Evolutionary conservation across 2,888 invertebrate genomes (phyloP), one percentile per base, ranked within the genome.

Genomic region (Aphidoletes aphidimyza): DNA sequence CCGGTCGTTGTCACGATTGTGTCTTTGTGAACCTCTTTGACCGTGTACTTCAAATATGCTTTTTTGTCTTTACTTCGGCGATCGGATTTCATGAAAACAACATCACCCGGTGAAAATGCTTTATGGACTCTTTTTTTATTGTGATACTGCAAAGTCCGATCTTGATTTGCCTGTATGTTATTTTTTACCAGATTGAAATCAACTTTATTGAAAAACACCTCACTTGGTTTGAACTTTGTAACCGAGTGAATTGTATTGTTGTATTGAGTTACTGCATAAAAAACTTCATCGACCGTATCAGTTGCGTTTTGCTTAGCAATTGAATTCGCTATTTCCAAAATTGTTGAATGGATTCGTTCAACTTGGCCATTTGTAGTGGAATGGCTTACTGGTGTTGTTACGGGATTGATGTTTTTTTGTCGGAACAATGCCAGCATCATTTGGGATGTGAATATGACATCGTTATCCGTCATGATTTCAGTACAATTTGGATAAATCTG

Each of bases 201-300:
- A 0, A 59, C 42, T 1, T 83, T 37, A 34, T 85, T 83, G 59
- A 83, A 85, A 49, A 42, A 26, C 1, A 85, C 17, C 2, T 85
- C 37, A 39, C 22, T 36, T 0, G 85, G 85, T 59, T 26, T 83
- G 1, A 37, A 1, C 6, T 54, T n/a, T 3, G 49, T 85, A n/a
- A 83, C 83, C 22, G 85, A 85, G 17, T 85, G 85, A 30, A 83
- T 54, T 34, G 85, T 83, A n/a, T 83, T 3, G n/a, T 85, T 85
- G 22, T 85, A 85, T 83, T 2, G 37, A 3, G 22, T 0, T n/a
- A 85, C 17, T 0, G 85, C 83, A 0, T 85, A 30, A 30, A 14
- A 85, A 8, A 85, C 37, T 45, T 85, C 83, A 0, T 83, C 81
- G 0, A 36, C 11, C 0, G 22, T 39, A 0, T 49, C 54, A 30